Evolutionary conservation across 1,140 invertebrate genomes (phyloP), one percentile per base, ranked within the genome.

Genomic region (Lepidurus arcticus): DNA sequence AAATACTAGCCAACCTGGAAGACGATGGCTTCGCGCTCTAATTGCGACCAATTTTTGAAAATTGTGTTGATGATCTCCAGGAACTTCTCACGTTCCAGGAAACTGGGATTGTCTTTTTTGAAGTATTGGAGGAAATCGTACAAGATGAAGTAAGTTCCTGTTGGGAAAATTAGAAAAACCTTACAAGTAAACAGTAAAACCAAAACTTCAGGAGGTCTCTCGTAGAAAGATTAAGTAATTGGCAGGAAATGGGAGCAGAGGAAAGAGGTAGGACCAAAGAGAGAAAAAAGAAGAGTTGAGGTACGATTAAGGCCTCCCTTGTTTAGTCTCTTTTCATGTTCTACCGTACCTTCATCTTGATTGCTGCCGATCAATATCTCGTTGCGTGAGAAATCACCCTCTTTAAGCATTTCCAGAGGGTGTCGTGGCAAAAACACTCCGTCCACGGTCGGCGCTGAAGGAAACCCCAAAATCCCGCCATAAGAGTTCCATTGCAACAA

Each of bases 61-160:
- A 95, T 94, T 34, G 90, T 92, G 84, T 94, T 92, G 83, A 95
- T 90, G 81, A 95, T 94, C 80, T 92, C 91, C 76, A 94, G 85
- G 85, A 94, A 95, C 84, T 93, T 94, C 79, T 94, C 92, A 77
- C 93, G 87, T 79, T 92, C 89, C 80, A 96, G 85, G 81, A 90
- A 90, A 83, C 90, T 94, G 1, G 92, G 90, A 44, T 90, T 90
- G 84, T 94, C 93, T 84, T 94, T 94, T 84, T 94, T 92, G 82
- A 96, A 95, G 85, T 92, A 92, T 84, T 94, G 92, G 81, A 94
- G 91, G 85, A 94, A 96, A 85, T 95, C 93, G 88, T 96, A 96
- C 44, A 96, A 87, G 82, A 96, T 89, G 85, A 95, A 95, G 85
- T 94, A 95, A 2, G 93, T 95, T 80, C 93, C 93, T 95, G 90